Percentiles rank a stretch among this genome's conserved stretches.
Conservation (phyloP, 2,113 vertebrate species). For the Heptranchias perlo region DNA sequence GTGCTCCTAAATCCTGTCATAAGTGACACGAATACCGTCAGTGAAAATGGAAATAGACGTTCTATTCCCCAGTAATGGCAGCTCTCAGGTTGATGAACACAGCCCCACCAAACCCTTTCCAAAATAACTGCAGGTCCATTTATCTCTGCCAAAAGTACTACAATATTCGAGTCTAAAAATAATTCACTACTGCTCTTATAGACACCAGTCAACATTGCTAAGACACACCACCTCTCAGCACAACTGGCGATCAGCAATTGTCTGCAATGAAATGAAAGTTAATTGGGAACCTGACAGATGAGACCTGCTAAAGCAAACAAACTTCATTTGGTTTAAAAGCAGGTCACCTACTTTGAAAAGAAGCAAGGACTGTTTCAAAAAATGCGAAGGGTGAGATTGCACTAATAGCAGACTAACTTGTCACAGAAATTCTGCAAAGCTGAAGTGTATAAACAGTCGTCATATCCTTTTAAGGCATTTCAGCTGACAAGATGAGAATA, state of each 20-base stretch:
- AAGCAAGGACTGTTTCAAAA: neutral
- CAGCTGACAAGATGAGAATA: conserved; percentile 15
- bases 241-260: neutral
- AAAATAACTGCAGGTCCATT: neutral
- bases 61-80: neutral
- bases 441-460: conserved; percentile 1
- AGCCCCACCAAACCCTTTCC: neutral
- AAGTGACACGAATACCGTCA: neutral
- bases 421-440: neutral
- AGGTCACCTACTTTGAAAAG: conserved; percentile 27
- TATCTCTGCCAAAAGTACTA: conserved; percentile 1
- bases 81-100: neutral
- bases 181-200: neutral
- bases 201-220: neutral
- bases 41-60: neutral
- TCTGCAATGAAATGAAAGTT: neutral
- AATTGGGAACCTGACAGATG: conserved; percentile 16
- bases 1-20: neutral
- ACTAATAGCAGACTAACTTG: neutral
- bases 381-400: neutral
- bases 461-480: neutral
- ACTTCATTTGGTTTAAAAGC: neutral
- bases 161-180: neutral
- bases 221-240: too few species aligned
- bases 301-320: neutral